A percentile compares a stretch with the other conserved stretches of the same genome.
phyloP scores from a whole-genome alignment of 2,113 vertebrate species.

The Spilogale gracilis region DNA sequence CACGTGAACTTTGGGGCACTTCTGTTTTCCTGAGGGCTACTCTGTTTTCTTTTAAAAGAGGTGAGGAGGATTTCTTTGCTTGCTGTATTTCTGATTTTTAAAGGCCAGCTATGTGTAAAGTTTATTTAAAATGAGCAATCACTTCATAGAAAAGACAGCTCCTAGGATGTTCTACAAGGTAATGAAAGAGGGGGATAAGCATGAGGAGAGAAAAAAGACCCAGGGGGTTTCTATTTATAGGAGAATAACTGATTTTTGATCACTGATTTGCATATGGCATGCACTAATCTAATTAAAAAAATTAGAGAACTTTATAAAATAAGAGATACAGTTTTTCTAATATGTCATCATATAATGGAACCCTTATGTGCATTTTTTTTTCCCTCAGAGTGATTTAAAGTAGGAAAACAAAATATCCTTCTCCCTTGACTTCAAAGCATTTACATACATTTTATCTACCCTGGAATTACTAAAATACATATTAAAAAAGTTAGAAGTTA shows the following conservation, averaged over 20 bases:
- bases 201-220: not conserved
- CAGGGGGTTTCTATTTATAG: not conserved
- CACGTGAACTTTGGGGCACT: conserved; percentile 55
- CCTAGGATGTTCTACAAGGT: not conserved
- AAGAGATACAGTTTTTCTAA: conserved; percentile 6
- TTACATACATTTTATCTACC: conserved; percentile 14
- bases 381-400: not conserved
- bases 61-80: conserved; percentile 78
- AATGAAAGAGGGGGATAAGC: not conserved
- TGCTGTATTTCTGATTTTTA: conserved; percentile 67
- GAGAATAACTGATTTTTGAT: conserved; percentile 24
- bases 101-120: conserved; percentile 53
- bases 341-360: not conserved
- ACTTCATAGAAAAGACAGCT: conserved; percentile 39
- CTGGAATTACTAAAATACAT: conserved; percentile 32
- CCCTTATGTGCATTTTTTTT: not conserved
- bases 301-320: not conserved
- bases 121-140: conserved; percentile 63
- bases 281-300: not conserved
- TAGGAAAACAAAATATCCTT: not conserved
- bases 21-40: conserved; percentile 66
- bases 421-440: conserved; percentile 12
- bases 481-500: conserved; percentile 36
- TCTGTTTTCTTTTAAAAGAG: conserved; percentile 74
- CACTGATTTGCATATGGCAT: not conserved